Conservation (phyloP, 2,113 vertebrate genomes). For the Myotis lucifugus region DNA sequence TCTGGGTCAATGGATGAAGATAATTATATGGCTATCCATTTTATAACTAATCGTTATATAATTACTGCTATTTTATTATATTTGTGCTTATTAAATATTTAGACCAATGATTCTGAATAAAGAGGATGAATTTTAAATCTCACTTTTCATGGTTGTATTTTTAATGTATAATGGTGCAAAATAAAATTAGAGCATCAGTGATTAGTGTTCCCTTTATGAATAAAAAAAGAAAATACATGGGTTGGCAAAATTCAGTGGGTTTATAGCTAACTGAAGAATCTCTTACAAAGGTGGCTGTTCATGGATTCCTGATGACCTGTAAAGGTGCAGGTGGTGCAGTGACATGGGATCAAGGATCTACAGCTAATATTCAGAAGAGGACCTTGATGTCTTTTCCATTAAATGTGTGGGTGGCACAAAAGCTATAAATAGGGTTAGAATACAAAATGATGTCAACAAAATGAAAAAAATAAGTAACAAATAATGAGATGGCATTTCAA, state of each 20-base stretch:
- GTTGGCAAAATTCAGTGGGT: neutral
- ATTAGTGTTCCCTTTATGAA: neutral
- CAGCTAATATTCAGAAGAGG: neutral
- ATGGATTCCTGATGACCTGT: neutral
- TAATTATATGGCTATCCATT: neutral
- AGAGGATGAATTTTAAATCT: constrained; percentile 11
- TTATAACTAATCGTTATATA: neutral
- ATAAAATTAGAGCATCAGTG: neutral
- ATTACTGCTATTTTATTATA: neutral
- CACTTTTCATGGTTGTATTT: neutral
- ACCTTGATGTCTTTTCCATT: neutral
- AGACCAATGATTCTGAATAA: neutral
- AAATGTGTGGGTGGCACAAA: neutral
- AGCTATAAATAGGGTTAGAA: neutral
- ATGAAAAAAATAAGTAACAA: neutral
- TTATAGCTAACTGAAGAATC: neutral
- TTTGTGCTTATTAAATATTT: neutral
- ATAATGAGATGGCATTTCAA: neutral
- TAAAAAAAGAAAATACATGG: neutral
- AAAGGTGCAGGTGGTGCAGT: neutral
- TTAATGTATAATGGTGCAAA: neutral
- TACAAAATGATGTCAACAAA: neutral
- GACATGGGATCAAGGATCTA: neutral
- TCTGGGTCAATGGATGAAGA: neutral
- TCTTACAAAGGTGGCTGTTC: neutral